phyloP scores from a whole-genome alignment of 2,113 vertebrate species.

The Cyanoramphus novaezelandiae region DNA sequence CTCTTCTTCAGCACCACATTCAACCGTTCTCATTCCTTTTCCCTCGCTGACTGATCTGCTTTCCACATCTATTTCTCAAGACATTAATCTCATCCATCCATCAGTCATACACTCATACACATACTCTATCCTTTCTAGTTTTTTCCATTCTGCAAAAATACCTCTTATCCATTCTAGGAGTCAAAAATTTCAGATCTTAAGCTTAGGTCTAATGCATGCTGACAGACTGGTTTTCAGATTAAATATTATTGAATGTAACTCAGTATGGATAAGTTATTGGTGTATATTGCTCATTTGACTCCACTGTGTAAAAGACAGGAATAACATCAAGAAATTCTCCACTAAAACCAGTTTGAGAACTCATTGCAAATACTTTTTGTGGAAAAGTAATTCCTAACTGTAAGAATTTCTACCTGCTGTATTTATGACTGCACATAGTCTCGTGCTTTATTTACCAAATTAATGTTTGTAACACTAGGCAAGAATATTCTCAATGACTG shows the following conservation, averaged over 20 bases:
- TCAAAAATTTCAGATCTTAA: neutral
- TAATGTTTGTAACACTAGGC: neutral
- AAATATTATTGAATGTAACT: neutral
- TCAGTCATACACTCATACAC: accelerated
- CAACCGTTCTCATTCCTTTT: neutral
- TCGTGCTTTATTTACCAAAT: neutral
- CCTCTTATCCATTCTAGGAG: neutral
- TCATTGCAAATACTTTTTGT: neutral
- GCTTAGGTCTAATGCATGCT: neutral
- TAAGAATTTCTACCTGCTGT: neutral
- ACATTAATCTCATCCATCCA: neutral
- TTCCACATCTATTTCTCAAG: neutral
- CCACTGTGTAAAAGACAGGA: neutral
- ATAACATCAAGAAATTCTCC: neutral
- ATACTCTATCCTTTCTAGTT: neutral
- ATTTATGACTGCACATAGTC: neutral
- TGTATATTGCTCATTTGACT: neutral
- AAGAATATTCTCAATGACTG: neutral
- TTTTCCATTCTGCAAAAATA: neutral
- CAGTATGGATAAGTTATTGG: neutral
- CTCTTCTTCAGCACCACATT: neutral
- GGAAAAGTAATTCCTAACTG: neutral
- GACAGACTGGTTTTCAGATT: neutral
- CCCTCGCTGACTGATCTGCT: neutral
- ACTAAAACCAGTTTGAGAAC: neutral